These are phyloP conservation scores for Hipposideros larvatus DNA, from an alignment of 2,797 vertebrate genomes.

Conservation along the genomic window DNA sequence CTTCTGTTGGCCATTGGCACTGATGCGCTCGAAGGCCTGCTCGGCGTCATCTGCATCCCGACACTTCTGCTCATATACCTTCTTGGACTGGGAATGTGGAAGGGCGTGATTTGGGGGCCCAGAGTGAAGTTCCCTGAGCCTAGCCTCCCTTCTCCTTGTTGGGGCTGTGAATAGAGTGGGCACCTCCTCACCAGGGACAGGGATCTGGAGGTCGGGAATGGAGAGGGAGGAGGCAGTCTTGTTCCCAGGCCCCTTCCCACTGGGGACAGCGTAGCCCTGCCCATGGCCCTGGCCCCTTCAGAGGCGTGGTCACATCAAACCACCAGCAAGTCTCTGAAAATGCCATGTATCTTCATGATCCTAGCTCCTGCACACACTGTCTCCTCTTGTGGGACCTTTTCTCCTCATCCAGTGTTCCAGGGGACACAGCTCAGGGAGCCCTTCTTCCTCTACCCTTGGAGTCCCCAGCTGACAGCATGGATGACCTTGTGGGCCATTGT, in stretches of 20 bases:
- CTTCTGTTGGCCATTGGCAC: constrained; percentile 90
- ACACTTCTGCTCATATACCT: constrained; percentile 95
- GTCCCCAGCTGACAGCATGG: neutral
- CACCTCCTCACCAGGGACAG: neutral
- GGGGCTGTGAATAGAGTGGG: neutral
- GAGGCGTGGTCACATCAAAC: neutral
- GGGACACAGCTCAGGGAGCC: neutral
- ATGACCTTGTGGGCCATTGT: neutral
- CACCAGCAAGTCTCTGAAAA: neutral
- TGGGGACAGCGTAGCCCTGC: no score
- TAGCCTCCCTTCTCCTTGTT: neutral
- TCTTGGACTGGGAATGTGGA: constrained; percentile 91
- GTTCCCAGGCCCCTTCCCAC: neutral
- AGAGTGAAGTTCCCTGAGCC: neutral
- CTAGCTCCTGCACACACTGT: neutral
- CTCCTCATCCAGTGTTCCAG: neutral
- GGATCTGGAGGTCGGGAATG: neutral
- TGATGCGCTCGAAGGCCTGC: constrained; percentile 89
- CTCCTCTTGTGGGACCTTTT: neutral
- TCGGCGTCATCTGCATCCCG: constrained; percentile 94
- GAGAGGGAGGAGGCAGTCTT: neutral
- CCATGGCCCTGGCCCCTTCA: rapidly evolving
- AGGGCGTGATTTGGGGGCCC: neutral
- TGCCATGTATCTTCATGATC: neutral
- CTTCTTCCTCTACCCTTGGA: neutral